These are phyloP conservation scores for Polyploca ridens DNA, from an alignment of 2,888 invertebrate genomes.

Conservation along the genomic window DNA sequence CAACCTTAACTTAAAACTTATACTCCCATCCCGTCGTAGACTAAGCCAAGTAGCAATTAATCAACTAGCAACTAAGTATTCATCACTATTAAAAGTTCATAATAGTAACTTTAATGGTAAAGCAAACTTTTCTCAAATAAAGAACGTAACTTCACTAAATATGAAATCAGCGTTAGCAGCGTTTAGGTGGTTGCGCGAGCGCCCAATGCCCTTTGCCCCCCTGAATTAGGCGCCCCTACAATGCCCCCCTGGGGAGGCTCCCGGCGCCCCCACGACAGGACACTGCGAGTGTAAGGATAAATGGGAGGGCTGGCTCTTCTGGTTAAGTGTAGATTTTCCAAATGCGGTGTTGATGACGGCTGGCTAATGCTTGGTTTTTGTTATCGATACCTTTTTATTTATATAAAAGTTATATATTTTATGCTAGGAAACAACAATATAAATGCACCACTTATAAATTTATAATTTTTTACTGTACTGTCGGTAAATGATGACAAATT, in stretches of 20 bases:
- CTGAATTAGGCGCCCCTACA: conserved; percentile 62
- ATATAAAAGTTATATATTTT: too few relatives aligned
- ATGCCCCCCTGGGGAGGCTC: conserved; percentile 31
- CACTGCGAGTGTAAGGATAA: conserved; percentile 83
- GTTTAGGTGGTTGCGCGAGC: conserved; percentile 63
- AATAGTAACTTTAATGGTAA: background rate
- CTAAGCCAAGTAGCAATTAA: too few relatives aligned
- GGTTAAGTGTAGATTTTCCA: conserved; percentile 85
- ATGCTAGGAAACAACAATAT: too few relatives aligned
- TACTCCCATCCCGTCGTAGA: too few relatives aligned
- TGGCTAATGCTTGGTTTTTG: conserved; percentile 46
- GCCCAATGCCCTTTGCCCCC: conserved; percentile 77
- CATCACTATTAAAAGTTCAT: background rate
- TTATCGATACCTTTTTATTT: conserved; percentile 44
- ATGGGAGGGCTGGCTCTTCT: conserved; percentile 84
- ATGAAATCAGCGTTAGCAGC: conserved; percentile 67
- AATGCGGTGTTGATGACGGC: conserved; percentile 85
- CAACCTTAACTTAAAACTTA: too few relatives aligned
- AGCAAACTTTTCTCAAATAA: conserved; percentile 32
- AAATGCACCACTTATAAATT: too few relatives aligned
- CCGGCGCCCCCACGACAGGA: conserved; percentile 61
- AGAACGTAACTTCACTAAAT: conserved; percentile 53
- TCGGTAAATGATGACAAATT: too few relatives aligned
- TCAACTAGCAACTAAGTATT: too few relatives aligned
- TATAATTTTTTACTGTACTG: too few relatives aligned